Evolutionary conservation across 2,888 invertebrate species (phyloP).

Genomic region (Eumerus sabulonum): DNA sequence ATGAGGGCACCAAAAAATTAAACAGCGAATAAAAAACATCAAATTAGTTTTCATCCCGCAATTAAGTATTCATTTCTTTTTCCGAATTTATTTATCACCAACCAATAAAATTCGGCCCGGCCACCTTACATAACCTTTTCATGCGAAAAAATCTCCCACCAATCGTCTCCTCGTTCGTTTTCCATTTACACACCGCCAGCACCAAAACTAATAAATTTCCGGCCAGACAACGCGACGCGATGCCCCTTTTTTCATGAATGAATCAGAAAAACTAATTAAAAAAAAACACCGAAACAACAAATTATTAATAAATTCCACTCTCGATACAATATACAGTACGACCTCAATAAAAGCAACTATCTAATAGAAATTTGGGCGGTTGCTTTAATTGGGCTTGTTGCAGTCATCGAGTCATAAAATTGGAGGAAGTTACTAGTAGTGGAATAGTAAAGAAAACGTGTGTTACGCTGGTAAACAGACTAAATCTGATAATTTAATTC

Average conservation of each 20-base stretch:
- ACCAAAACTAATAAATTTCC: slow-evolving; percentile 3
- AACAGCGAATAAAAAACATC: too few species aligned
- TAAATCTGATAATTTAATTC: neutral
- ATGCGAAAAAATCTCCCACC: too few species aligned
- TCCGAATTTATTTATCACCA: neutral
- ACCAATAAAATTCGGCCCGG: neutral
- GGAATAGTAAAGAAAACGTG: neutral
- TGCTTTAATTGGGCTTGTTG: neutral
- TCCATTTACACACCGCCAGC: too few species aligned
- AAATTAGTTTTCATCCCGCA: too few species aligned
- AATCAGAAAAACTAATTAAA: too few species aligned
- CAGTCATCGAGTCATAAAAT: neutral
- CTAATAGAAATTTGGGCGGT: neutral
- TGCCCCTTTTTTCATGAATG: too few species aligned
- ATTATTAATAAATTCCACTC: too few species aligned
- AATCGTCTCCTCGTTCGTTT: too few species aligned
- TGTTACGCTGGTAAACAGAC: neutral
- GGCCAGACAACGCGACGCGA: neutral
- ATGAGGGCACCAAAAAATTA: too few species aligned
- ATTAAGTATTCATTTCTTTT: too few species aligned
- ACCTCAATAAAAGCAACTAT: neutral
- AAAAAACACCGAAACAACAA: neutral
- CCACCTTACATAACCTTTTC: too few species aligned
- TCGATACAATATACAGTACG: neutral
- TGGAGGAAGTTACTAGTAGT: neutral